These are phyloP conservation scores for Ostrea denselamellosa DNA, from an alignment of 1,140 invertebrate species.

Conservation along the genomic window DNA sequence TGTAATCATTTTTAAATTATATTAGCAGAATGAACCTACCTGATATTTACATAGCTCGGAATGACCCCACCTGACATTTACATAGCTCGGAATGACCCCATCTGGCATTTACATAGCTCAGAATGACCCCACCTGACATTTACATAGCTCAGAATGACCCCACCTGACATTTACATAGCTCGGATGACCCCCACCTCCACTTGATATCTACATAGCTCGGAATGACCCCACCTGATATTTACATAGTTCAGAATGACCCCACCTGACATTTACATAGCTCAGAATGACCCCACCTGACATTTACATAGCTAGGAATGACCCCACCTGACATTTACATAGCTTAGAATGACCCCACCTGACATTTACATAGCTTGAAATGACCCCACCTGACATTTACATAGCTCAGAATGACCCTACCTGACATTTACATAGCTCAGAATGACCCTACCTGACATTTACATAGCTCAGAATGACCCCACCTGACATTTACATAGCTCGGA, in stretches of 20 bases:
- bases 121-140: constrained; percentile 60
- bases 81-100: constrained; percentile 59
- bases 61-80: constrained; percentile 60
- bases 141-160: constrained; percentile 57
- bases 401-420: constrained; percentile 58
- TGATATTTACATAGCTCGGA: too few relatives aligned
- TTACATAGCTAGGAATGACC: constrained; percentile 60
- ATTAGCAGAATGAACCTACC: too few relatives aligned
- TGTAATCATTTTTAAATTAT: too few relatives aligned
- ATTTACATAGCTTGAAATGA: constrained; percentile 63
- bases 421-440: constrained; percentile 63
- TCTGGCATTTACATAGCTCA: constrained; percentile 63
- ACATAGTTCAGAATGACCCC: constrained; percentile 56
- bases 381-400: constrained; percentile 63
- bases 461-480: constrained; percentile 57
- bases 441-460: constrained; percentile 63
- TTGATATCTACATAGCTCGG: constrained; percentile 63
- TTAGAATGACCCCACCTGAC: constrained; percentile 61
- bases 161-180: constrained; percentile 65
- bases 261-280: constrained; percentile 65
- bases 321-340: constrained; percentile 64
- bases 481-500: constrained; percentile 64
- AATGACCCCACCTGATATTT: constrained; percentile 60
- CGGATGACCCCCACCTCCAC: too few relatives aligned
- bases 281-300: constrained; percentile 59